Base-by-base conservation (phyloP, 2,888 invertebrate genomes). In the Lydus trimaculatus region DNA sequence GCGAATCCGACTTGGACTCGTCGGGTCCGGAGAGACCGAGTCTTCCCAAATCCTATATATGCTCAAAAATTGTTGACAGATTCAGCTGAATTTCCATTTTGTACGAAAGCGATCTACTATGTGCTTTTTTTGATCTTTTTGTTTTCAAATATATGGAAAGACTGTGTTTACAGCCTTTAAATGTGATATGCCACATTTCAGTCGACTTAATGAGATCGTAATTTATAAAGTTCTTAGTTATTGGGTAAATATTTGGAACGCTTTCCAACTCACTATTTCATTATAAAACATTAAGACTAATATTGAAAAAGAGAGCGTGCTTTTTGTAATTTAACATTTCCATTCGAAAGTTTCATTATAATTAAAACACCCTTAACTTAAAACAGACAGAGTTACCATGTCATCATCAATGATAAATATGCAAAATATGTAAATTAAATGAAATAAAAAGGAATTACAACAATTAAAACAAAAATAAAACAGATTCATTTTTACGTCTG, bases 371-470 rank as follows among this genome's bases (percentile, higher is more conserved):
- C 9, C 48, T 48, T 48, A 9, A 48, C 48, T 48, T 48, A 20
- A 1, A 11, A 20, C 48, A 11, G 20, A 48, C 20, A 48, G 48
- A 48, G 20, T 23, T 48, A 11, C 3, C 20, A 33, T 58, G 62
- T 25, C 33, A 60, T 23, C 65, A 31, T 31, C 63, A 61, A 63
- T 69, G 69, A 69, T 66, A 69, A 69, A 69, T 69, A 61, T 56
- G 39, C 28, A 66, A 69, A 69, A 58, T 63, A 69, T 69, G 69
- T 60, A 69, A 69, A 69, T 69, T 31, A 48, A 48, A 48, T 48
- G 48, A 20, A 48, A 48, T 48, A 48, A 48, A 48, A 48, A 48
- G 43, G 48, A 48, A 48, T 48, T 48, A 48, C 20, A 20, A 48
- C 48, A 48, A 48, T 48, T 43, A 61, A 31, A 63, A 25, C 39